Base-by-base conservation (phyloP, 2,113 vertebrate genomes). In the Eulemur macaco region DNA sequence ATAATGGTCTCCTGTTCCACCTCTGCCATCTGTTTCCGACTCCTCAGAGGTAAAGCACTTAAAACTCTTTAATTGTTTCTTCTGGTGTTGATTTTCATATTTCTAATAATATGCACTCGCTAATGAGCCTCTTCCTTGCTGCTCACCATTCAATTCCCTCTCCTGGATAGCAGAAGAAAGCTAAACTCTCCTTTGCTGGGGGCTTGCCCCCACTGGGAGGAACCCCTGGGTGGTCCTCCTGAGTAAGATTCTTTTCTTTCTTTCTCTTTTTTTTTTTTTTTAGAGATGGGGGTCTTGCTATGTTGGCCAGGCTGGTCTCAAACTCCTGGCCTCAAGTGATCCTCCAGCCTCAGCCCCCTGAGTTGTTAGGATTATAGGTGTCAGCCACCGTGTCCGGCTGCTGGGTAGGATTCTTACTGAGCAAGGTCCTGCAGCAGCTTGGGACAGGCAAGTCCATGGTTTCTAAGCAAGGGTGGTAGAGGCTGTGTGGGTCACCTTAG, bases 31-130 rank as follows among this genome's bases (percentile, higher is more conserved):
- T 54, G 89, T 63, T 66, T 84, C 69, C 8, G 37, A 1, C 71
- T 64, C 66, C 50, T 60, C 37, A 64, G 89, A 76, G 60, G 23
- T 13, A 73, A 73, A 56, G 21, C 50, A 80, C 42, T 66, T n/a
- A 37, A 8, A 25, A 39, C 12, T 52, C n/a, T 63, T 34, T 25
- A 52, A n/a, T 21, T 52, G n/a, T 45, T 92, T 58, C 74, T 81
- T 77, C 64, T 87, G 42, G 21, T 63, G 56, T 52, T 86, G 42
- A 73, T 68, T 45, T 74, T 77, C 50, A 20, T 66, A 42, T 87
- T 63, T 94, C 86, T 95, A 73, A 37, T 81, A 52, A 64, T 25
- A 71, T 1, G 17, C 17, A 10, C 54, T 54, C 37, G 56, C 42
- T 88, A 71, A 76, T 64, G 34, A 58, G 87, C 47, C 68, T 74